Evolutionary conservation across 2,888 invertebrate species (phyloP), one percentile per base, ranked within the genome.

Genomic region (Dermolepida albohirtum): DNA sequence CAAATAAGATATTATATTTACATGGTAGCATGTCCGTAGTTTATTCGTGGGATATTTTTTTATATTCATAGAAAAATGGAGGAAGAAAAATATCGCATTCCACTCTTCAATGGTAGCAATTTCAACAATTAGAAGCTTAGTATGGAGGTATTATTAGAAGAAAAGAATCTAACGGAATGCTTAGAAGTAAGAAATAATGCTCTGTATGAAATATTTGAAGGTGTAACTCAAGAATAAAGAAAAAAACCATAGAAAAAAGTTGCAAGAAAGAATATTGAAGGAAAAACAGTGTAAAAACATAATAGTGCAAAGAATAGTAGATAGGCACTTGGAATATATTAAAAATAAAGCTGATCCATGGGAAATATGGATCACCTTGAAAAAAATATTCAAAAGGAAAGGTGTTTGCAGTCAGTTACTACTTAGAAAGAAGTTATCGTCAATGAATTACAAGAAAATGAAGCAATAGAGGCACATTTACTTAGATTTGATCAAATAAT

Each of bases 321-420:
- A 67, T 16, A 29, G 34, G n/a, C 51, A 67, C 16, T 39, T 65
- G n/a, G 70, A 70, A 50, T 66, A 49, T 55, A 11, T 72, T 40
- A 65, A 69, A 66, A 65, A 64, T 41, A 55, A 72, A 63, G 40
- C 47, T 8, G 69, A 65, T 5, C 66, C 66, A 27, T 67, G 64
- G 49, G 49, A 43, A 16, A 71, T 70, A 71, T 72, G 70, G 70
- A 59, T 40, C 47, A 52, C 54, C 6, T 27, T 71, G n/a, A 55
- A 66, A 54, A 57, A 41, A 14, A 67, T 50, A 34, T 67, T 67
- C 57, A 65, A 70, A 41, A 64, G 62, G 11, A 72, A 68, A 39
- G 66, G 66, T 10, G 8, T 67, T 34, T 17, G 52, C 1, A 67
- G 50, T 34, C 64, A 68, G 43, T 22, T 69, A 12, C 62, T 51